phyloP scores from a whole-genome alignment of 2,797 vertebrate genomes.

The Sebastes nivosus region DNA sequence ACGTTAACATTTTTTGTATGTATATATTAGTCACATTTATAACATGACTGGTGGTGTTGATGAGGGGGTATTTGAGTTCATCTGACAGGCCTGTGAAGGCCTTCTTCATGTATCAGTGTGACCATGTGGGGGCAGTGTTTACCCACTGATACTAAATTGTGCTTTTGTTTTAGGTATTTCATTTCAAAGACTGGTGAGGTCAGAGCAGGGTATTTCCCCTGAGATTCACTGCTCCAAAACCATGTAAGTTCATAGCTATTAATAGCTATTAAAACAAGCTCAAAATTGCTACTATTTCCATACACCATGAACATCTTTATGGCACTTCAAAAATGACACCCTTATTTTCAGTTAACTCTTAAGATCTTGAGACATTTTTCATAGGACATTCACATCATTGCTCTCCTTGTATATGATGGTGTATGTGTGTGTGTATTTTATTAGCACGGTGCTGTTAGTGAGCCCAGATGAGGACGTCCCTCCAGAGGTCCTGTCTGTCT shows the following conservation, averaged over 20 bases:
- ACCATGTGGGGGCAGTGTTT: slow-evolving; percentile 22
- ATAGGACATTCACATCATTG: neutral
- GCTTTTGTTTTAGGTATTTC: slow-evolving; percentile 82
- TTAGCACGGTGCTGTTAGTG: slow-evolving; percentile 87
- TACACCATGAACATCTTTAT: neutral
- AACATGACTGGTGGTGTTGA: neutral
- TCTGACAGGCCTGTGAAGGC: neutral
- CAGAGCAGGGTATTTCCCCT: slow-evolving; percentile 83
- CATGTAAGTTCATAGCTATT: slow-evolving; percentile 78
- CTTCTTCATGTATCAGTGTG: neutral
- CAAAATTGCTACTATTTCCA: neutral
- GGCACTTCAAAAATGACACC: neutral
- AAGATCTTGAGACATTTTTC: neutral
- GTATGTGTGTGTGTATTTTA: neutral
- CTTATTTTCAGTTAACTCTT: neutral
- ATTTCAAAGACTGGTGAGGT: slow-evolving; percentile 88
- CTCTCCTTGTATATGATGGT: neutral
- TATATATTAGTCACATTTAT: neutral
- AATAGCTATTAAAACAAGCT: neutral
- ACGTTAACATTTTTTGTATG: no score
- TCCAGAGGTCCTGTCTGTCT: slow-evolving; percentile 83
- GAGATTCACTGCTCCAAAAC: slow-evolving; percentile 79
- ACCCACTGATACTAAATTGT: neutral
- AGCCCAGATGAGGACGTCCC: slow-evolving; percentile 82
- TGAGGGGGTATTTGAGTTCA: neutral